Base-by-base conservation (phyloP, 2,797 vertebrate species). In the Onychomys torridus region DNA sequence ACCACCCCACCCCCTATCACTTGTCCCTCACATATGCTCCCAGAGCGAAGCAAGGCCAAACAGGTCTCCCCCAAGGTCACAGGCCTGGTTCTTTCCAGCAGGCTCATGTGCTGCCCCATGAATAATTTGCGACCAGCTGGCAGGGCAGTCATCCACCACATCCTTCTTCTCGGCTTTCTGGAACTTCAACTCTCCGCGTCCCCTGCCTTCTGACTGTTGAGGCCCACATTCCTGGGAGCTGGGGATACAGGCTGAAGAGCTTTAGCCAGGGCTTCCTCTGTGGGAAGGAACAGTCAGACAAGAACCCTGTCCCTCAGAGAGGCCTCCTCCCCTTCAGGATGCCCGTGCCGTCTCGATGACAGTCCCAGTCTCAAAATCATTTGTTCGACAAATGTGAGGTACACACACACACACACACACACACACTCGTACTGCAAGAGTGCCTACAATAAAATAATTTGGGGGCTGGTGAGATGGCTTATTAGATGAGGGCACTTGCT, bases 131-230 rank as follows among this genome's bases (percentile, higher is more conserved):
- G 0, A 46, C 40, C 0, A 3, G 61, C 67, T 77, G 90, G 92
- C 78, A 83, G 94, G 88, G 43, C 61, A 0, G 71, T 3, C 86
- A n/a, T 1, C 1, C 6, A 19, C 79, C 88, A 71, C 40, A 63
- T 73, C 86, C 55, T 87, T 82, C 92, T 40, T 96, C 96, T 97
- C 93, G 10, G n/a, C 87, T 96, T 95, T 94, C 97, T 90, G 79
- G 96, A 94, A 77, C 78, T 27, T 49, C 65, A 1, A 76, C 71
- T 63, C 93, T 63, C 21, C 55, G 59, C 77, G 94, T 11, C 94
- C 11, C 85, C 76, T 40, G 86, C 61, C 59, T 32, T 37, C 69
- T 9, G 81, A 73, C 75, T 27, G 69, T 57, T 13, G 25, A 23
- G 40, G 57, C 12, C 3, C 69, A 32, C 6, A 5, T 52, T 37